Conservation (phyloP, 2,797 vertebrate species). For the Ibycter americanus region DNA sequence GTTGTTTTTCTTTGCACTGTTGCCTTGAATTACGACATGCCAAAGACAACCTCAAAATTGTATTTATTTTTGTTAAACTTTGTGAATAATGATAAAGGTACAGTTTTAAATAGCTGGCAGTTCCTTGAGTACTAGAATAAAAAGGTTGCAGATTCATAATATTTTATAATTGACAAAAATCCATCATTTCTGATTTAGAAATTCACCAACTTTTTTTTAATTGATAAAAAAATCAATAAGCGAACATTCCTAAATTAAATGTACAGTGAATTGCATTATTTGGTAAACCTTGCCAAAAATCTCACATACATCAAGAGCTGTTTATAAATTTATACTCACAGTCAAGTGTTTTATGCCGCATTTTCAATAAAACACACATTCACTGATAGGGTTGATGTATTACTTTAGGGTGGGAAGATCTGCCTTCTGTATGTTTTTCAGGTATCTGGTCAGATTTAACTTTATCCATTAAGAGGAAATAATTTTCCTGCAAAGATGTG, state of each 20-base stretch:
- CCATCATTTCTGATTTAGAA: constrained; percentile 44
- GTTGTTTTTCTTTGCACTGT: constrained; percentile 52
- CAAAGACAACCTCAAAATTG: constrained; percentile 70
- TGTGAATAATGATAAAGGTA: constrained; percentile 60
- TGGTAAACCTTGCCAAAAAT: constrained; percentile 2
- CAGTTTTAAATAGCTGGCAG: constrained; percentile 61
- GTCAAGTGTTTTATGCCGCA: neutral
- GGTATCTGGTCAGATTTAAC: neutral
- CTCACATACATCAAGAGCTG: neutral
- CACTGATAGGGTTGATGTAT: neutral
- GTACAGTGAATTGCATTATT: neutral
- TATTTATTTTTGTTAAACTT: constrained; percentile 70
- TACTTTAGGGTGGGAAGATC: neutral
- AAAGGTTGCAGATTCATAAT: constrained; percentile 58
- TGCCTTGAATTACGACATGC: constrained; percentile 61
- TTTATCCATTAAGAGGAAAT: neutral
- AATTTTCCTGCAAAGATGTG: neutral
- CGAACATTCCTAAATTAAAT: constrained; percentile 30
- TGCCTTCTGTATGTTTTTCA: neutral
- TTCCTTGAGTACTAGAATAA: constrained; percentile 68
- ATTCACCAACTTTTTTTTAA: neutral
- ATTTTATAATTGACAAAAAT: constrained; percentile 61
- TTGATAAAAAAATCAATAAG: neutral
- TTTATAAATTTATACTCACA: neutral
- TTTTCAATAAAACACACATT: neutral